Conservation (phyloP, 1,140 invertebrate genomes). For the Pantala flavescens region DNA sequence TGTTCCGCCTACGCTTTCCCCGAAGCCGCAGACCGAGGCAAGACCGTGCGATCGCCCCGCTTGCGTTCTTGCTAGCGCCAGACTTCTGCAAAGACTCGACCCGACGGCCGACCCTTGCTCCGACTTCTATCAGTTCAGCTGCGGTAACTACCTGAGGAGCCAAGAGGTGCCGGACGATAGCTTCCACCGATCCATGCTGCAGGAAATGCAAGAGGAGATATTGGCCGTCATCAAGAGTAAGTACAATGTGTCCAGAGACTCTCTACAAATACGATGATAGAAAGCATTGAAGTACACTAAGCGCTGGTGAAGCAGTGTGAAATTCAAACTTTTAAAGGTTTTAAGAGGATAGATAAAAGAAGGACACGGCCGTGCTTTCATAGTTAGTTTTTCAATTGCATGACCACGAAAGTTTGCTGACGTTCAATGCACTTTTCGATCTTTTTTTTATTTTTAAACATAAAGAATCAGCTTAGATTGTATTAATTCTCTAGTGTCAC, state of each 20-base stretch:
- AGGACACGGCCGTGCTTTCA: too few relatives aligned
- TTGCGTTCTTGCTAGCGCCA: constrained; percentile 31
- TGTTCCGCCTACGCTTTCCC: neutral
- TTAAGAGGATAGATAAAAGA: too few relatives aligned
- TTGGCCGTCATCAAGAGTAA: constrained; percentile 37
- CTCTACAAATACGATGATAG: too few relatives aligned
- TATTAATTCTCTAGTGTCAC: too few relatives aligned
- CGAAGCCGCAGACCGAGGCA: neutral
- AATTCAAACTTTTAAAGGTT: too few relatives aligned
- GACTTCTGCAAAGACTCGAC: constrained; percentile 49
- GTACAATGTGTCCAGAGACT: constrained; percentile 9
- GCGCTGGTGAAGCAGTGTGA: too few relatives aligned
- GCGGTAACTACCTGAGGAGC: constrained; percentile 54
- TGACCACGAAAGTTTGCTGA: too few relatives aligned
- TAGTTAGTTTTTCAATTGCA: too few relatives aligned
- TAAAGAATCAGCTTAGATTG: too few relatives aligned
- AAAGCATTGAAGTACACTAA: too few relatives aligned
- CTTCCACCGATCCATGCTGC: constrained; percentile 33
- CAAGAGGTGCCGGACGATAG: constrained; percentile 36
- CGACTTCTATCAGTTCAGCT: constrained; percentile 86
- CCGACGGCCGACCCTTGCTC: constrained; percentile 65
- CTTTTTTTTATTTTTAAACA: too few relatives aligned
- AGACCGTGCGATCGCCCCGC: constrained; percentile 27
- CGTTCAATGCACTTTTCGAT: too few relatives aligned
- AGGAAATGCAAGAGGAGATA: constrained; percentile 38